phyloP scores from a whole-genome alignment of 2,888 invertebrate genomes.

The Calliphora vomitoria region DNA sequence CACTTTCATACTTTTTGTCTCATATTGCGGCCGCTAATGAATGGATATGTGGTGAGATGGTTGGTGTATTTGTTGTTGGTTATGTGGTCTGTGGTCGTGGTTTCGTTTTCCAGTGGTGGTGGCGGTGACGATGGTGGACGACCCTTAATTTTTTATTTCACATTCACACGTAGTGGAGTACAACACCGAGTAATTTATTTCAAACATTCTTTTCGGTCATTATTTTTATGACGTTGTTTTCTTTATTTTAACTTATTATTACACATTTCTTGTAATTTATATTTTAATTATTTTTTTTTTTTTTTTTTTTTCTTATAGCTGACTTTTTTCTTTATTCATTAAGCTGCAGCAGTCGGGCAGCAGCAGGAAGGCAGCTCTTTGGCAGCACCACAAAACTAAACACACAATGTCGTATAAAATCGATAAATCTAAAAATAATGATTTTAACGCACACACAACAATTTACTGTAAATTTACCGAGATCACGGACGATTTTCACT shows the following conservation, averaged over 20 bases:
- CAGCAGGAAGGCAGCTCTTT: constrained; percentile 46
- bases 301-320: neutral
- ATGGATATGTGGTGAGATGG: constrained; percentile 37
- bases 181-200: constrained; percentile 25
- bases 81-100: constrained; percentile 55
- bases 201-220: constrained; percentile 33
- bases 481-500: constrained; percentile 70
- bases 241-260: neutral
- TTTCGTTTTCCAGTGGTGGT: constrained; percentile 38
- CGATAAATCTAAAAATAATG: constrained; percentile 74
- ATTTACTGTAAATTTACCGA: constrained; percentile 62
- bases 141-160: constrained; percentile 39
- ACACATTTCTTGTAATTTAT: constrained; percentile 17
- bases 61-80: constrained; percentile 18
- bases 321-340: constrained; percentile 43
- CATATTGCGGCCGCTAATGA: constrained; percentile 44
- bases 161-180: neutral
- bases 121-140: constrained; percentile 29
- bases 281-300: constrained; percentile 8
- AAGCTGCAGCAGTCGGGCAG: constrained; percentile 24
- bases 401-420: constrained; percentile 65
- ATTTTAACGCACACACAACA: constrained; percentile 58
- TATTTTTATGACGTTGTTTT: constrained; percentile 33
- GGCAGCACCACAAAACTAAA: constrained; percentile 31
- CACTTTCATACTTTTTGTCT: constrained; percentile 67